Evolutionary conservation across 2,113 vertebrate species (phyloP), one percentile per base, ranked within the genome.

Genomic region (Nycticorax nycticorax): DNA sequence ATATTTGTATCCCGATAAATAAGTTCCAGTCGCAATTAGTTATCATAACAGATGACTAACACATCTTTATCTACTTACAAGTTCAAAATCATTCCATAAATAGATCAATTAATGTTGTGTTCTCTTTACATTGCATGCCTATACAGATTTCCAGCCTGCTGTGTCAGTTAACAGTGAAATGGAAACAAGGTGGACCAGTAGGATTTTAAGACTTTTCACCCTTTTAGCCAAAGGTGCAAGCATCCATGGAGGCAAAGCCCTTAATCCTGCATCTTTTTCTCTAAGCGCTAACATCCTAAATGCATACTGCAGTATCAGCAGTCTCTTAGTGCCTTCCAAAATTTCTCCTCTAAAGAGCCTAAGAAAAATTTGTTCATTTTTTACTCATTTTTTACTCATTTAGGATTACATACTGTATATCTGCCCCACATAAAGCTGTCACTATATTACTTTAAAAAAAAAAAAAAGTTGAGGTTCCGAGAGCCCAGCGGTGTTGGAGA

Each of bases 351-450:
- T 85, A 95, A 97, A 95, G 67, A 89, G 69, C 57, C 57, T 87
- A 90, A 96, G 81, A 86, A 85, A 97, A 90, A 93, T 80, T 82
- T 97, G 72, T 50, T 96, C 52, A 48, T 91, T 81, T 97, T 92
- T 89, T 50, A 88, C 80, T 85, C 75, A 82, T 93, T 94, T 93
- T 94, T 97, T 89, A 66, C 79, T 95, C 93, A 94, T 97, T 97
- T 97, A 85, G 91, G 89, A 97, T 97, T 97, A 95, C 88, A 96
- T 76, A 88, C 62, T 73, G 66, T 97, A 97, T 97, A 98, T 97
- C 96, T 98, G 48, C 63, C 71, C 55, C 83, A 87, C 94, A 98
- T 98, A 98, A 98, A 98, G 93, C 96, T 97, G 97, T 96, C 97
- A 98, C 27, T 94, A 66, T 96, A 92, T 97, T 96, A 96, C 97